Percentiles rank a stretch among this genome's conserved stretches.
Conservation (phyloP, 2,113 vertebrate species). For the Coracopsis vasa region DNA sequence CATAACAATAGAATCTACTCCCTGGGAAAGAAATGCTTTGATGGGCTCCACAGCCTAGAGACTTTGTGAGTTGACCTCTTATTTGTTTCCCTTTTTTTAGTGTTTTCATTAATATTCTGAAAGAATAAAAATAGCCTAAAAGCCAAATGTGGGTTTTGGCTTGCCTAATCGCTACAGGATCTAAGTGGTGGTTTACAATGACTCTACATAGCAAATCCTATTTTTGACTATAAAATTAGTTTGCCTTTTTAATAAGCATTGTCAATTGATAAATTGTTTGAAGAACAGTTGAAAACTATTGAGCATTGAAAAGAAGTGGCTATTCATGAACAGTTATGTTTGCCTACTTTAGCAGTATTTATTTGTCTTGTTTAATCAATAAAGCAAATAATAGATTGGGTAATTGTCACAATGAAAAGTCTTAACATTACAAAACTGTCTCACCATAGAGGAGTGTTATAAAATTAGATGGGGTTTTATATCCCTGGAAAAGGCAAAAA, state of each 20-base stretch:
- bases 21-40: conserved; percentile 87
- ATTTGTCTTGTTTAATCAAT: background rate
- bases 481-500: background rate
- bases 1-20: conserved; percentile 88
- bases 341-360: background rate
- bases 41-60: conserved; percentile 86
- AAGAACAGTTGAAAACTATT: background rate
- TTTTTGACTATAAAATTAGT: conserved; percentile 1
- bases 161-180: conserved; percentile 62
- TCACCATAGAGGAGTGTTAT: background rate
- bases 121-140: conserved; percentile 71
- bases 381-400: background rate
- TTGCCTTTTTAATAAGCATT: conserved; percentile 26
- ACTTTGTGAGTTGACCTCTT: conserved; percentile 88
- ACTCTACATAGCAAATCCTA: conserved; percentile 28
- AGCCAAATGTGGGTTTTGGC: conserved; percentile 58
- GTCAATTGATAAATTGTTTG: background rate
- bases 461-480: background rate
- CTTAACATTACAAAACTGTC: background rate
- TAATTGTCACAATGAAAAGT: background rate
- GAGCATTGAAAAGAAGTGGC: background rate
- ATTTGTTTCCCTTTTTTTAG: conserved; percentile 72
- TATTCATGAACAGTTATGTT: background rate
- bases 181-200: conserved; percentile 57
- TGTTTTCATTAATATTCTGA: conserved; percentile 79